phyloP scores from a whole-genome alignment of 2,113 vertebrate species.

The Pomatorhinus ruficollis region DNA sequence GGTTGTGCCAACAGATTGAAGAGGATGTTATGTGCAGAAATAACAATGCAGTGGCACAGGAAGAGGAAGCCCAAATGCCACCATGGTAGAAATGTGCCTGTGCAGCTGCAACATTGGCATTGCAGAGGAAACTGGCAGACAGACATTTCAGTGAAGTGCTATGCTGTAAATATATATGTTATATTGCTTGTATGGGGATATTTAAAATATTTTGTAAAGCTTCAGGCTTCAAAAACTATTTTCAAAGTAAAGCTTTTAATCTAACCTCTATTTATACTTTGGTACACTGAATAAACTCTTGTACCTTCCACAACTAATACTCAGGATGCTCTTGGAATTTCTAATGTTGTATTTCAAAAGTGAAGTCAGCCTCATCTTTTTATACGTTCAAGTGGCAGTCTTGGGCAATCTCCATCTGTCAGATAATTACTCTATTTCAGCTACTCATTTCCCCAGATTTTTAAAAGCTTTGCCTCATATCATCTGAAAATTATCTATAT shows the following conservation, averaged over 20 bases:
- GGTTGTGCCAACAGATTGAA: background rate
- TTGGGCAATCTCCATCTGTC: constrained; percentile 67
- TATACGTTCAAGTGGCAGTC: constrained; percentile 50
- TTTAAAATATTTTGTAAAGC: background rate
- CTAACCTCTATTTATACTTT: background rate
- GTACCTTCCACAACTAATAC: constrained; percentile 36
- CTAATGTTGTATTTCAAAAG: constrained; percentile 44
- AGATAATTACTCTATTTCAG: constrained; percentile 62
- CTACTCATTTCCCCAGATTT: constrained; percentile 53
- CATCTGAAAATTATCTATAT: constrained; percentile 46
- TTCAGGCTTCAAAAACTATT: background rate
- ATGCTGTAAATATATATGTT: background rate
- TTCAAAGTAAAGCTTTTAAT: background rate
- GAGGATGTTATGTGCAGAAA: background rate
- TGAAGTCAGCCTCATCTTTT: constrained; percentile 20
- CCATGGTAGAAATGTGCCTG: background rate
- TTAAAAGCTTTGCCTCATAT: constrained; percentile 54
- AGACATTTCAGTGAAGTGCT: background rate
- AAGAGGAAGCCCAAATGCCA: background rate
- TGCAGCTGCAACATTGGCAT: background rate
- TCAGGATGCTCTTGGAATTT: constrained; percentile 40
- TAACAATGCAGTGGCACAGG: background rate
- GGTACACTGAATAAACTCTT: background rate
- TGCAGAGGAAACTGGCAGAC: background rate
- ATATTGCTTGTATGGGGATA: background rate